Evolutionary conservation across 1,140 invertebrate species (phyloP), one percentile per base, ranked within the genome.

Genomic region (Magallana ariakensis): DNA sequence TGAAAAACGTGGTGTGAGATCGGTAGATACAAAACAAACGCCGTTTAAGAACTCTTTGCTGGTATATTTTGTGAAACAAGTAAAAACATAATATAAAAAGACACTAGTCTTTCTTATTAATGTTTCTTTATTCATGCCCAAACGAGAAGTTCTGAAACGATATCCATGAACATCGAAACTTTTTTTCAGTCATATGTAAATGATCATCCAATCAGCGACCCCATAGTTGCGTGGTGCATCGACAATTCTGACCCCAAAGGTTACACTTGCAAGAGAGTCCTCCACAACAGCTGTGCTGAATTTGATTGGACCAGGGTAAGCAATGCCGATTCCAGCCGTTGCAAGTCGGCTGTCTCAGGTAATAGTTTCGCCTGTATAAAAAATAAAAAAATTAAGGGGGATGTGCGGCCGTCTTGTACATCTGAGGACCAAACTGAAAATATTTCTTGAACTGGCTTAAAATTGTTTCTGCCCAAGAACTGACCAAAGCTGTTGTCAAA

Each of bases 241-340:
- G 56, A 80, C 89, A 90, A 62, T 90, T 90, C 83, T 89, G 88
- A 62, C 83, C 85, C 89, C 89, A 90, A 0, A 90, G 46, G 60
- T 90, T 90, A 75, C 89, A 90, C 83, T 87, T 86, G 46, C 89
- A 90, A 7, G 89, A 58, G 4, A 90, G 80, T 54, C 87, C 85
- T 7, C 83, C 56, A 62, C 86, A 87, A 54, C 86, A 87, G 0
- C 60, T 55, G 16, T 80, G 84, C 56, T 70, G 60, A 4, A 26
- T 46, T n/a, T 84, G 54, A 0, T 62, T 58, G 13, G 86, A 80
- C 86, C 86, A 87, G 53, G 86, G 86, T 19, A 80, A 19, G 62
- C 86, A 87, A 57, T 62, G 33, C 1, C 46, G 58, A 46, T 80
- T 84, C 86, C 86, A 87, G 19, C 81, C 11, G n/a, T 15, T 57